Percentiles rank a stretch among this genome's conserved stretches.
Evolutionary conservation across 2,113 vertebrate genomes (phyloP).

Genomic region (Agapornis roseicollis): DNA sequence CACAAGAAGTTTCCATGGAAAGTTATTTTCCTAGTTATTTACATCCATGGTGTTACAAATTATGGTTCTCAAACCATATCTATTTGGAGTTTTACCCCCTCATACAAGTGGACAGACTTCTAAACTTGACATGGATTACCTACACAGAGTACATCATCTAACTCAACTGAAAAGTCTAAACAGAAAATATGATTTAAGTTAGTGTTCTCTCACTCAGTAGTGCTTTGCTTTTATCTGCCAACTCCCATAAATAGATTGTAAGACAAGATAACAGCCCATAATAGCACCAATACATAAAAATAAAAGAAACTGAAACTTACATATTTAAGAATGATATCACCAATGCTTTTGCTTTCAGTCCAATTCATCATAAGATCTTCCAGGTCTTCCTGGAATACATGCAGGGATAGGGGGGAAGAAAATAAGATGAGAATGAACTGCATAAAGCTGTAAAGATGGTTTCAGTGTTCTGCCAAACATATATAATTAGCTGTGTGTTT

Average conservation of each 20-base stretch:
- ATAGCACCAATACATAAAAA: background rate
- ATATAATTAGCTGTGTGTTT: background rate
- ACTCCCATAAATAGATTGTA: background rate
- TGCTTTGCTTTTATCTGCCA: background rate
- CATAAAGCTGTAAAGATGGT: background rate
- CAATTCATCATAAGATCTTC: conserved; percentile 93
- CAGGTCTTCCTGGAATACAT: conserved; percentile 83
- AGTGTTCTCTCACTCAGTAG: background rate
- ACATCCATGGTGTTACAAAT: background rate
- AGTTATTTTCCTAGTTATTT: background rate
- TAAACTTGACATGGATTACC: background rate
- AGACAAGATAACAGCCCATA: background rate
- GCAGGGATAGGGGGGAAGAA: background rate
- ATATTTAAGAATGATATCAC: conserved; percentile 93
- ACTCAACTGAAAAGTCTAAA: background rate
- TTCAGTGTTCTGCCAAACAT: background rate
- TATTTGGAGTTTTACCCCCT: background rate
- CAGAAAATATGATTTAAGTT: background rate
- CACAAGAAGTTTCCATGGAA: accelerated
- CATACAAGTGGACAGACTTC: background rate
- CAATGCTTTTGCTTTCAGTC: conserved; percentile 92
- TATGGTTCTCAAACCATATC: background rate
- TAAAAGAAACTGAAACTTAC: conserved; percentile 77
- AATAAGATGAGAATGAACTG: background rate
- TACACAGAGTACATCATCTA: background rate